These are phyloP conservation scores for Leptopilina boulardi DNA, from an alignment of 1,140 invertebrate genomes.

Conservation along the genomic window DNA sequence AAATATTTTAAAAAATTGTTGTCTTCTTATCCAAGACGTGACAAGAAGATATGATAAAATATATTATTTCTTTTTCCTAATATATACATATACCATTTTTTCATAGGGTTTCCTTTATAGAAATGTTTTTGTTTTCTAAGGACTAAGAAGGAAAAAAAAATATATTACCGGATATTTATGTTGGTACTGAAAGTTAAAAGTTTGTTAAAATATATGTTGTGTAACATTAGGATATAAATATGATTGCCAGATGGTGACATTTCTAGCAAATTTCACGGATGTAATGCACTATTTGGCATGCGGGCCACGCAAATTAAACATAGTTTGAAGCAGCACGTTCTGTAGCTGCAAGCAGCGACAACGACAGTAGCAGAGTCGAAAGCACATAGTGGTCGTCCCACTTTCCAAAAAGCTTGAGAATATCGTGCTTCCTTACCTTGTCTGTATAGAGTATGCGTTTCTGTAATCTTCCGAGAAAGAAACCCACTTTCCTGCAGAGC, in stretches of 20 bases:
- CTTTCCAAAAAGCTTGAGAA: slow-evolving; percentile 36
- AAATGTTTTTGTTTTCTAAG: too few species aligned
- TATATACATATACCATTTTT: too few species aligned
- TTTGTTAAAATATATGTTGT: too few species aligned
- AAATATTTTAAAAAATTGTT: too few species aligned
- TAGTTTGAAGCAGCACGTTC: slow-evolving; percentile 23
- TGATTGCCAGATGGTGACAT: not conserved
- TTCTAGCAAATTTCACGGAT: not conserved
- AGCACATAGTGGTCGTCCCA: slow-evolving; percentile 20
- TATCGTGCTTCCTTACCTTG: slow-evolving; percentile 32
- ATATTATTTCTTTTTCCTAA: too few species aligned
- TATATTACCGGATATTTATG: too few species aligned
- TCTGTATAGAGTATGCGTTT: slow-evolving; percentile 5
- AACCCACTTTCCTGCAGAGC: slow-evolving; percentile 37
- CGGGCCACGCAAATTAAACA: not conserved
- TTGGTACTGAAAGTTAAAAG: too few species aligned
- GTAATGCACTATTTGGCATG: slow-evolving; percentile 1
- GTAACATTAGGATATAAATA: not conserved
- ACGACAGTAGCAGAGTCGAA: slow-evolving; percentile 21
- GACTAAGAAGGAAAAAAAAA: too few species aligned
- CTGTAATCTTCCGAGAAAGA: slow-evolving; percentile 37
- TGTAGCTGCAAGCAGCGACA: slow-evolving; percentile 2
- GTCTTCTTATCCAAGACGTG: too few species aligned
- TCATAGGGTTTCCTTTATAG: too few species aligned
- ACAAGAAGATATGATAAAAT: too few species aligned